Conservation (phyloP, 1,140 invertebrate genomes). For the Choristoneura fumiferana region DNA sequence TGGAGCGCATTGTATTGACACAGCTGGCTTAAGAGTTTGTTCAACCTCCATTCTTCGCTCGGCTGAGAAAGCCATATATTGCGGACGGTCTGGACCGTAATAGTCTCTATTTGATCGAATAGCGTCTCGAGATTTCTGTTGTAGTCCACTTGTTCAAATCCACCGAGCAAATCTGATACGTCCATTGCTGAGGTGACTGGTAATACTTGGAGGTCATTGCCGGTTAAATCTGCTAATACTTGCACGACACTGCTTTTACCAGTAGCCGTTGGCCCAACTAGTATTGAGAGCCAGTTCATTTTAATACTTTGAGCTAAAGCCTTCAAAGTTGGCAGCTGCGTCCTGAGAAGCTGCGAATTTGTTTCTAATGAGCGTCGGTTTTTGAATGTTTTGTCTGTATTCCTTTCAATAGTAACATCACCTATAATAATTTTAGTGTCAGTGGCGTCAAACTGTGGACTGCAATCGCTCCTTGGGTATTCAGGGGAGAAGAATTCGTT, state of each 20-base stretch:
- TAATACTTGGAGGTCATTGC: conserved; percentile 86
- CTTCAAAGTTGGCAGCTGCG: conserved; percentile 84
- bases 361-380: conserved; percentile 59
- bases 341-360: conserved; percentile 82
- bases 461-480: conserved; percentile 71
- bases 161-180: conserved; percentile 95
- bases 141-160: conserved; percentile 94
- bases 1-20: conserved; percentile 52
- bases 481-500: conserved; percentile 78
- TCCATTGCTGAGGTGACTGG: conserved; percentile 96
- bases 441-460: conserved; percentile 77
- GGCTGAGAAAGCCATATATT: conserved; percentile 46
- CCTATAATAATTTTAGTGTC: conserved; percentile 79
- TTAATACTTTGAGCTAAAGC: conserved; percentile 90
- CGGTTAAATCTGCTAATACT: conserved; percentile 86
- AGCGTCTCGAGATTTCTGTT: conserved; percentile 64
- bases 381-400: conserved; percentile 60
- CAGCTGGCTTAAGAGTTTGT: conserved; percentile 48
- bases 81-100: conserved; percentile 52
- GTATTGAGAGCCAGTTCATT: conserved; percentile 94
- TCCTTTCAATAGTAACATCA: conserved; percentile 77
- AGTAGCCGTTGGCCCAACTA: conserved; percentile 88
- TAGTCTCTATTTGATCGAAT: conserved; percentile 57
- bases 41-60: conserved; percentile 39
- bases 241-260: conserved; percentile 92